Conservation (phyloP, 2,888 invertebrate species). For the Glyphotaelius pellucidus region DNA sequence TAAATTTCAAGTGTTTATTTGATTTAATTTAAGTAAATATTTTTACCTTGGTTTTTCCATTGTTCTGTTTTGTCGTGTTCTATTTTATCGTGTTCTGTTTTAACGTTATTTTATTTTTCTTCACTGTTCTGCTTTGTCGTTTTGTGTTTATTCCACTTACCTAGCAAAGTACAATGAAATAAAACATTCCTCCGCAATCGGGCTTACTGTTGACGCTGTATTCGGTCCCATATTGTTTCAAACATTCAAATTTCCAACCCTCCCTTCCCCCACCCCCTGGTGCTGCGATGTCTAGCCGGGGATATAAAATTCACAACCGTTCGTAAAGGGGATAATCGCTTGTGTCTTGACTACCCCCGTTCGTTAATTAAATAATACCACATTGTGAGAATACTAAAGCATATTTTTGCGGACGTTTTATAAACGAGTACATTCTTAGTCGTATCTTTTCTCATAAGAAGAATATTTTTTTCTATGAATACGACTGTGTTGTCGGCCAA, state of each 20-base stretch:
- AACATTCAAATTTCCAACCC: slow-evolving; percentile 22
- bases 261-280: not conserved
- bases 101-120: too few relatives aligned
- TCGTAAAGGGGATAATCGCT: slow-evolving; percentile 20
- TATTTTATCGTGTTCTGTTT: too few relatives aligned
- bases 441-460: not conserved
- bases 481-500: too few relatives aligned
- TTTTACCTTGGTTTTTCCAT: too few relatives aligned
- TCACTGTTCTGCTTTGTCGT: too few relatives aligned
- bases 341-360: slow-evolving; percentile 11
- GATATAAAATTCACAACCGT: slow-evolving; percentile 36
- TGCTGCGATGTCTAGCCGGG: slow-evolving; percentile 12
- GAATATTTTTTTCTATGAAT: not conserved
- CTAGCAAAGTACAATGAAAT: not conserved
- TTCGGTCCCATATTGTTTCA: slow-evolving; percentile 9
- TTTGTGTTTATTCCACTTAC: too few relatives aligned
- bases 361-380: not conserved
- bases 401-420: not conserved
- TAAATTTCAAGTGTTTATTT: too few relatives aligned
- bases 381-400: not conserved
- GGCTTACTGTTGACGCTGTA: slow-evolving; percentile 3
- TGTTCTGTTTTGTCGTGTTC: too few relatives aligned
- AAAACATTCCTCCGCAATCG: not conserved
- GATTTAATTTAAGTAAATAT: too few relatives aligned
- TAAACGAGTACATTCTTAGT: not conserved